These are phyloP conservation scores for Trigoniulus corallinus DNA, from an alignment of 1,140 invertebrate species.

Conservation along the genomic window DNA sequence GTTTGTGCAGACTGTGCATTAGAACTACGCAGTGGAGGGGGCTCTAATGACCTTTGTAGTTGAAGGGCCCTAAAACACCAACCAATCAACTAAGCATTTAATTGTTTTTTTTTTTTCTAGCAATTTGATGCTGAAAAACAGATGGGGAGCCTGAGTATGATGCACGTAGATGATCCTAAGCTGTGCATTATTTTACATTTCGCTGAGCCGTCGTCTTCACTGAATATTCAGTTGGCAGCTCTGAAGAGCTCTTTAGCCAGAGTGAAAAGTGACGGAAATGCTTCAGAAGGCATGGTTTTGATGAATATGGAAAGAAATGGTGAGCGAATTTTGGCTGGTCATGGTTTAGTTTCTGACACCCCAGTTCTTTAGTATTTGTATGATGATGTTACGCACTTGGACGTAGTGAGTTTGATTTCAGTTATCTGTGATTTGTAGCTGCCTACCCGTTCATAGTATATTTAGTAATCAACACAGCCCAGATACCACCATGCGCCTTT, in stretches of 20 bases:
- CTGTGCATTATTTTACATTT: conserved; percentile 6
- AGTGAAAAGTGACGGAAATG: neutral
- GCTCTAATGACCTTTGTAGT: too few species aligned
- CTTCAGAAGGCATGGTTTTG: conserved; percentile 4
- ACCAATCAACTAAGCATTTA: too few species aligned
- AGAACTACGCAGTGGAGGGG: too few species aligned
- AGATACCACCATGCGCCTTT: conserved; percentile 63
- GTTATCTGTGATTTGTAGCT: conserved; percentile 30
- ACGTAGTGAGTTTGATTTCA: neutral
- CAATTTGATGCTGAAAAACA: neutral
- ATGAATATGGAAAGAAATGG: conserved; percentile 7
- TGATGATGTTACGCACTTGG: neutral
- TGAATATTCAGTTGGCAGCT: conserved; percentile 6
- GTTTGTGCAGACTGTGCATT: too few species aligned
- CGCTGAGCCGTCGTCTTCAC: neutral
- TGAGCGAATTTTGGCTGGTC: neutral
- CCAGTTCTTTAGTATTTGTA: neutral
- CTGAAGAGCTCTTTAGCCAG: neutral
- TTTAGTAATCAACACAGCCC: conserved; percentile 69
- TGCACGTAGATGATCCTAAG: conserved; percentile 6
- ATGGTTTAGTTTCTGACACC: neutral
- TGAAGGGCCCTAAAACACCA: too few species aligned
- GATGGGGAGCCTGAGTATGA: neutral
- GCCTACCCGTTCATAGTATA: conserved; percentile 82
- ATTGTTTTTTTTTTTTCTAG: neutral